Evolutionary conservation across 1,140 invertebrate species (phyloP), one percentile per base, ranked within the genome.

Genomic region (Gonioctena quinquepunctata): DNA sequence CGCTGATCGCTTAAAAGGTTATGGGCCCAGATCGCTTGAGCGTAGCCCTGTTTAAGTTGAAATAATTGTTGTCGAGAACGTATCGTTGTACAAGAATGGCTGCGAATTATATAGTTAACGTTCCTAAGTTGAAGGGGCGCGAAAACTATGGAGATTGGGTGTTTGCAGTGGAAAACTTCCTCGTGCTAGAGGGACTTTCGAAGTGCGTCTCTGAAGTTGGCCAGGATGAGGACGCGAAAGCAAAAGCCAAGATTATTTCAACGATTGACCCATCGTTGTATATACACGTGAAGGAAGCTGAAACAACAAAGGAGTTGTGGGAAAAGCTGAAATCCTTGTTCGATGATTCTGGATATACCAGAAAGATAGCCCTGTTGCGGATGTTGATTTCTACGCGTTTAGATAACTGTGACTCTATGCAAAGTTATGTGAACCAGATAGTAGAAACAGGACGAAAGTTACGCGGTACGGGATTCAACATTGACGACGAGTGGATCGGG

Each of bases 141-240:
- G 72, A 74, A 50, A 76, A 76, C 66, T 76, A 68, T 52, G 1
- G 54, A 8, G 68, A 74, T 52, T 76, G 69, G 66, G 52, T 52
- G 13, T 71, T 76, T 65, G 72, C 68, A 1, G 56, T 67, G 18
- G 52, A 75, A 57, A 76, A 73, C 33, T 27, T 75, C 16, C 48
- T 75, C 7, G 60, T 73, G 13, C 28, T 76, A 3, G 76, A 77
- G 62, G 72, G 66, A 3, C 21, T 13, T 6, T 63, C 63, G 18
- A 69, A 42, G 42, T 19, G 66, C n/a, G 19, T n/a, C n/a, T n/a
- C n/a, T n/a, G n/a, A n/a, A n/a, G n/a, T n/a, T n/a, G n/a, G n/a
- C n/a, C n/a, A n/a, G n/a, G 62, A 18, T 26, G 28, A 33, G 0
- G 28, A 33, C 28, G 28, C 28, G 6, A 33, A 33, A 33, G 13